Base-by-base conservation (phyloP, 2,113 vertebrate genomes). In the Orientallactaga bullata region DNA sequence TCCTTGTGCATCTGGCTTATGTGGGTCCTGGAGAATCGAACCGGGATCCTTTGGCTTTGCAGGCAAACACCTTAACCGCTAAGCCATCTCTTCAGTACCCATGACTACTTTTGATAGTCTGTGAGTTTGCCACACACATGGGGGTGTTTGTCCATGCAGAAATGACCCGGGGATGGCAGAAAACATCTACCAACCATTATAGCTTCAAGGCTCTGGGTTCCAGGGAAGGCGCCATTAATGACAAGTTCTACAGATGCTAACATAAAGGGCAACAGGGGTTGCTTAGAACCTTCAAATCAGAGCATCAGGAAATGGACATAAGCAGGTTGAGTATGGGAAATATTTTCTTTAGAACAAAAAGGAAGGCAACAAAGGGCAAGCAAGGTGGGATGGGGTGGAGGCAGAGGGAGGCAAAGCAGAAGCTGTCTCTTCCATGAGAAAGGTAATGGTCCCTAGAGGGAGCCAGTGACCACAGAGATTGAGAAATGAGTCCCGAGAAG, bases 171-270 rank as follows among this genome's bases (percentile, higher is more conserved):
- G 30, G 15, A 13, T 16, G 0, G 66, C 32, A 17, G 42, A 61
- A 66, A 12, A 4, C 0, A 2, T 0, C 6, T 63, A 42, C 47
- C 37, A 47, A 20, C 69, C 2, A 0, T 3, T 15, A 23, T 3
- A 28, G 58, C 18, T n/a, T 20, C 1, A 0, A 23, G 21, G 7
- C 28, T 72, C 61, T 63, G 24, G 72, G 58, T 23, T 78, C n/a
- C 51, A 8, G 69, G 2, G 39, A 35, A 51, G 58, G 26, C 9
- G 24, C 71, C 32, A 18, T 55, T 2, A 0, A 13, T 12, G 18
- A 58, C 1, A 17, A n/a, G 26, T n/a, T 77, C 47, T 11, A 3
- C 7, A 23, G 3, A 21, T 30, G 51, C 5, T 32, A 58, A 6
- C 37, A 60, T 0, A 30, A 20, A 78, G 81, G 26, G 58, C 24